Evolutionary conservation across 2,113 vertebrate genomes (phyloP).

Genomic region (Sinocyclocheilus anshuiensis): DNA sequence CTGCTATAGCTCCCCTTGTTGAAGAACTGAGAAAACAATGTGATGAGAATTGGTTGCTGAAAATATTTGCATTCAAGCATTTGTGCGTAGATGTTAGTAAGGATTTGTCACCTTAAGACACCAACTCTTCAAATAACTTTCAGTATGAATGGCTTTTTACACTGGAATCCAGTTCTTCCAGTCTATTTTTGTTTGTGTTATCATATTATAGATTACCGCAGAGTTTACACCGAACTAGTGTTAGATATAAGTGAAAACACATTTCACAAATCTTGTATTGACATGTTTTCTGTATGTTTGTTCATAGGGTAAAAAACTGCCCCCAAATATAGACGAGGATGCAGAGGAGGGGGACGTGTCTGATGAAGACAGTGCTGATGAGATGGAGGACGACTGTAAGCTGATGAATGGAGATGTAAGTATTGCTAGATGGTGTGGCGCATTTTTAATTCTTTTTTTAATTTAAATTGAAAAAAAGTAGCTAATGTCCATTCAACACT

Average conservation of each 20-base stretch:
- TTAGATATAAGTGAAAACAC: neutral
- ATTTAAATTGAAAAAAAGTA: neutral
- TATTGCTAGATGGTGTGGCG: slow-evolving; percentile 24
- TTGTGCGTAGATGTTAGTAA: too few relatives aligned
- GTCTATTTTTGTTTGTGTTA: too few relatives aligned
- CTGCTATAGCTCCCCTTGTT: too few relatives aligned
- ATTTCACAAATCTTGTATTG: neutral
- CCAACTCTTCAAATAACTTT: neutral
- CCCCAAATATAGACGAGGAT: slow-evolving; percentile 88
- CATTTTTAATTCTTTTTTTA: too few relatives aligned
- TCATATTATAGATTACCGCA: too few relatives aligned
- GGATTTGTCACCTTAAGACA: too few relatives aligned
- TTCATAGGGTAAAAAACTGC: slow-evolving; percentile 67
- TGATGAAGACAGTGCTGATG: slow-evolving; percentile 96
- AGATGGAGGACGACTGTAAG: slow-evolving; percentile 97
- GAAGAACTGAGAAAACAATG: too few relatives aligned
- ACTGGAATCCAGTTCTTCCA: too few relatives aligned
- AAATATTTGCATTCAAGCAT: too few relatives aligned
- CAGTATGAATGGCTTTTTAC: too few relatives aligned
- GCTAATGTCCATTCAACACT: neutral
- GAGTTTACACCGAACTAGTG: neutral
- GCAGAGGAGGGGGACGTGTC: slow-evolving; percentile 96
- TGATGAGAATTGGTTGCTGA: neutral
- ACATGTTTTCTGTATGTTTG: slow-evolving; percentile 6
- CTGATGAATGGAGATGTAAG: slow-evolving; percentile 94